Percentiles rank a stretch among this genome's conserved stretches.
Evolutionary conservation across 2,797 vertebrate genomes (phyloP).

Genomic region (Geotrypetes seraphini): DNA sequence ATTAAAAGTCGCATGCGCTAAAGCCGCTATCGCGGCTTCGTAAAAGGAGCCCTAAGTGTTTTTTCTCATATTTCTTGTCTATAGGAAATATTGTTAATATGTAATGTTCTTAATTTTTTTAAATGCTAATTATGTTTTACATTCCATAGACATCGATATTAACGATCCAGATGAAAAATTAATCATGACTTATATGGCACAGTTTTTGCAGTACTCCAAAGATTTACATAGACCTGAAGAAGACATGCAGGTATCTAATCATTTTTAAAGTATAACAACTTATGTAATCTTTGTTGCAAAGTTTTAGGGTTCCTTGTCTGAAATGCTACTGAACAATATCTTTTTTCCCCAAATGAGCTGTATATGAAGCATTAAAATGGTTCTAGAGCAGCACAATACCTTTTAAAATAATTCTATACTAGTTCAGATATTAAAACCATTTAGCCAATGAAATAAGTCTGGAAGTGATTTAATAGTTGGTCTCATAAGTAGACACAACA

Average conservation of each 20-base stretch:
- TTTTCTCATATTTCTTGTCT: neutral
- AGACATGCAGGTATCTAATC: conserved; percentile 56
- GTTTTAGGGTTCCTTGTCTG: no score
- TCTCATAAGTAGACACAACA: no score
- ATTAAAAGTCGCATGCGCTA: no score
- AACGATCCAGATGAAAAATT: conserved; percentile 88
- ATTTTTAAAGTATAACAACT: no score
- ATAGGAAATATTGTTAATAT: no score
- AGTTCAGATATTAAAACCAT: no score
- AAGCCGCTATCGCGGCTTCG: no score
- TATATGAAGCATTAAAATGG: no score
- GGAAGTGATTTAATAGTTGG: no score
- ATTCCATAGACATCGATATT: conserved; percentile 77
- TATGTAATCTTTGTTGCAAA: neutral
- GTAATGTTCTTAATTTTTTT: no score
- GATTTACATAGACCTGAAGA: conserved; percentile 45
- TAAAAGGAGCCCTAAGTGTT: no score
- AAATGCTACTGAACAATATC: neutral
- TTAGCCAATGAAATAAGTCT: no score
- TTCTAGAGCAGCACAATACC: neutral
- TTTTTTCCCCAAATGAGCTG: neutral
- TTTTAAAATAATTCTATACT: neutral
- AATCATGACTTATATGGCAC: conserved; percentile 93
- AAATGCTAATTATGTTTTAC: conserved; percentile 9
- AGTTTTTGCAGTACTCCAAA: conserved; percentile 88